These are phyloP conservation scores for Planococcus citri DNA, from an alignment of 1,140 invertebrate species.

Conservation along the genomic window DNA sequence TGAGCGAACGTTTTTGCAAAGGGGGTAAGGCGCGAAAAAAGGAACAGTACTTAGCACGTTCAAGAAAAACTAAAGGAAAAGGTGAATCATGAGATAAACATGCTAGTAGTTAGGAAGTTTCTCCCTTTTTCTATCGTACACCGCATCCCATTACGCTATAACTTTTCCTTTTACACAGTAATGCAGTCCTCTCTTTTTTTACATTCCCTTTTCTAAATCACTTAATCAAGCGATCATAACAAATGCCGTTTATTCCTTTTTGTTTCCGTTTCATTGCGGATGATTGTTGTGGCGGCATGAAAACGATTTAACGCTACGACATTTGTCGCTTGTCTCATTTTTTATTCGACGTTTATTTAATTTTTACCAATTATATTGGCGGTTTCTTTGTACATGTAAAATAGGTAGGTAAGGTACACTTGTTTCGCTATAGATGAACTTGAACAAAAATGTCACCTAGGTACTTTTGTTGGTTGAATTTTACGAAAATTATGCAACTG, in stretches of 20 bases:
- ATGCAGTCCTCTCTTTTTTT: not conserved
- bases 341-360: too few relatives aligned
- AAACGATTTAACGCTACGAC: not conserved
- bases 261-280: not conserved
- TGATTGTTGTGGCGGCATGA: not conserved
- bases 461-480: too few relatives aligned
- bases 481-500: too few relatives aligned
- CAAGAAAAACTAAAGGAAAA: not conserved
- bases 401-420: too few relatives aligned
- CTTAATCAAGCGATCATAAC: conserved; percentile 1
- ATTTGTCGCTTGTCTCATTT: not conserved
- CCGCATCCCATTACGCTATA: not conserved
- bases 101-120: not conserved
- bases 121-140: not conserved
- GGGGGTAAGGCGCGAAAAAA: not conserved
- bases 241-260: not conserved
- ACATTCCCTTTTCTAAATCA: conserved; percentile 5
- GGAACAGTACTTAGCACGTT: not conserved
- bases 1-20: not conserved
- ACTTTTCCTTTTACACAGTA: not conserved
- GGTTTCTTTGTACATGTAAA: too few relatives aligned
- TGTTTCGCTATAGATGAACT: too few relatives aligned
- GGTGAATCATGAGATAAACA: conserved; percentile 6
- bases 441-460: too few relatives aligned
- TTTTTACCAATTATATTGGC: too few relatives aligned